Base-by-base conservation (phyloP, 1,140 invertebrate genomes). In the Pogonomyrmex barbatus region DNA sequence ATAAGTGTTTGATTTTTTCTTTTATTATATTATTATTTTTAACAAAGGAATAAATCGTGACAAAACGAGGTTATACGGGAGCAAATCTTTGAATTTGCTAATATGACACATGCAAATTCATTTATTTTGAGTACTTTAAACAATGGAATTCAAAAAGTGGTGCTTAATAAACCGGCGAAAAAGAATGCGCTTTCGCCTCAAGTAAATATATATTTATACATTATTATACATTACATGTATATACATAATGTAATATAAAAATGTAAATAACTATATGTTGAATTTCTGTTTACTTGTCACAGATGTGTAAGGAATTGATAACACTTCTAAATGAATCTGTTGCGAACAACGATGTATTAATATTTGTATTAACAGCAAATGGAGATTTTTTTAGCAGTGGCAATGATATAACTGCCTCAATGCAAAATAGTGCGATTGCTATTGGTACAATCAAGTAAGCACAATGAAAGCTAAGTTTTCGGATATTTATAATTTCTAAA, bases 301-400 rank as follows among this genome's bases (percentile, higher is more conserved):
- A 97, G 95, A 98, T 98, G 97, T 98, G 98, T 92, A 81, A 93
- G 85, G 94, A 96, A 91, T 93, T 98, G 10, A 95, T 94, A n/a
- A 92, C 95, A 39, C 96, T 97, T 56, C 92, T 99, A 12, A 95
- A 96, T 60, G 95, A 97, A 83, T 97, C 97, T 62, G 96, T 96
- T 45, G 93, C 95, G 42, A 96, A 98, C 94, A 95, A 96, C 65
- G 89, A 95, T 42, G 96, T 97, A 58, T 92, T 95, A 1, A 93
- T 97, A 14, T 96, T 97, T 50, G 96, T 97, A 17, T 90, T 98
- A 8, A 98, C 98, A 52, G 98, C 97, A 24, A 95, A 96, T 78
- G 98, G 97, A 45, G 96, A 97, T 75, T 98, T 96, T 93, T 99
- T 97, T 92, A 97, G 97, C 83, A 98, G 98, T 94, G 99, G 98